Base-by-base conservation (phyloP, 2,797 vertebrate genomes). In the Hoplostethus mediterraneus region DNA sequence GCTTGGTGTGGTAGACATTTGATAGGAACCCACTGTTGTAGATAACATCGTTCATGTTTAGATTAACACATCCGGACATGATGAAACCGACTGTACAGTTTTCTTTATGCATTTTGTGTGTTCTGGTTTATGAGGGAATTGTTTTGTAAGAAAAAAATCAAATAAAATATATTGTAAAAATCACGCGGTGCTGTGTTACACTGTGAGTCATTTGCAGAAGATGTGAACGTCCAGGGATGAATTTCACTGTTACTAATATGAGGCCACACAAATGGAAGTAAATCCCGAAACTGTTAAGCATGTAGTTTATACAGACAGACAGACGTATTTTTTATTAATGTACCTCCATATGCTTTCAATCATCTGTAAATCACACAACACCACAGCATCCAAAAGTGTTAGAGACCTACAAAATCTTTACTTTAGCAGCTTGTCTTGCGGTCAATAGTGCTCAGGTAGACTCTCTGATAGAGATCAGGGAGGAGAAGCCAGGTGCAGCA, bases 41-140 rank as follows among this genome's bases (percentile, higher is more conserved):
- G 90, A 94, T 94, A 92, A 86, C 88, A 88, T 90, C 85, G 88
- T 91, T 92, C 92, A 89, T 91, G 90, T 92, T 93, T 90, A 94
- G 91, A 21, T 21, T 21, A 90, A 90, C 92, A 90, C 67, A 77
- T 90, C 90, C 85, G 63, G 71, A 93, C 90, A 86, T 88, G 82
- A 86, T 82, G 68, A 89, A 87, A 86, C 84, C 84, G 77, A 91
- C 90, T 95, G 94, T 94, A 94, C 90, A 94, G 93, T 92, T 93
- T 93, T 92, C 87, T 90, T 93, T 93, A 93, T 92, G 90, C 90
- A 92, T 93, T 93, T 92, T 94, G 85, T 94, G 92, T 94, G 91
- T 94, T 93, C 89, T 92, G 87, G 88, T 94, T 93, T 94, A 93
- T 88, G 89, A 91, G 87, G 87, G 86, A 94, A 90, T 88, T 92